Percentiles rank a stretch among this genome's conserved stretches.
These are phyloP conservation scores for Cerceris rybyensis DNA, from an alignment of 2,888 invertebrate species.

Conservation along the genomic window DNA sequence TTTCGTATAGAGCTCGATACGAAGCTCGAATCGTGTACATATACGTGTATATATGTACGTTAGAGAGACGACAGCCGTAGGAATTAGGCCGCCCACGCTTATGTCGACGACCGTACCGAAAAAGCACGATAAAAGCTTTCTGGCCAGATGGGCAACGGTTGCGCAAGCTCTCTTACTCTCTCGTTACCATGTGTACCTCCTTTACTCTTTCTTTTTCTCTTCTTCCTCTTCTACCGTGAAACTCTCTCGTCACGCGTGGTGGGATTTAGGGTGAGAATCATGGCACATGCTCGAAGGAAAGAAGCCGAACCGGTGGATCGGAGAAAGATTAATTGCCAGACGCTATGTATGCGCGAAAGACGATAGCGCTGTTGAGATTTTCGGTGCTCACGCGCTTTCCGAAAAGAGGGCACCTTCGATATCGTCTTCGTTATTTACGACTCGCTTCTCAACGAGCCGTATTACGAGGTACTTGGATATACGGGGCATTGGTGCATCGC, in stretches of 20 bases:
- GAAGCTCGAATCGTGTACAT: conserved; percentile 4
- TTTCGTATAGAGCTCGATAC: background rate
- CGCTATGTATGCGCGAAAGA: conserved; percentile 35
- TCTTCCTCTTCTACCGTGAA: conserved; percentile 6
- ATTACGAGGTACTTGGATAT: conserved; percentile 9
- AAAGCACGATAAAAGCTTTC: conserved; percentile 72
- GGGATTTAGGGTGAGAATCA: conserved; percentile 44
- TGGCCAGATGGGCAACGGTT: conserved; percentile 70
- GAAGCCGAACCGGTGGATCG: conserved; percentile 18
- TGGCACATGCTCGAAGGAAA: conserved; percentile 29
- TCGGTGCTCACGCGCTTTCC: conserved; percentile 8
- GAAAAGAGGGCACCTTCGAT: conserved; percentile 37
- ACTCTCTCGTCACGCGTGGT: conserved; percentile 12
- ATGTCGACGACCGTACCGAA: conserved; percentile 68
- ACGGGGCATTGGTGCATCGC: background rate
- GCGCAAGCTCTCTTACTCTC: conserved; percentile 58
- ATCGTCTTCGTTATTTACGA: conserved; percentile 46
- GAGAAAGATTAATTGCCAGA: conserved; percentile 52
- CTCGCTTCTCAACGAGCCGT: conserved; percentile 12
- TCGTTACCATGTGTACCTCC: conserved; percentile 6
- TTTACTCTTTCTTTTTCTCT: conserved; percentile 5
- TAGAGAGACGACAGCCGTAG: conserved; percentile 57
- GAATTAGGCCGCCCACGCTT: conserved; percentile 71
- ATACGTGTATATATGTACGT: conserved; percentile 28
- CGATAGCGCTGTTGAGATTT: conserved; percentile 33